A percentile compares a stretch with the other conserved stretches of the same genome.
Conservation (phyloP, 1,140 invertebrate species). For the Pantala flavescens region DNA sequence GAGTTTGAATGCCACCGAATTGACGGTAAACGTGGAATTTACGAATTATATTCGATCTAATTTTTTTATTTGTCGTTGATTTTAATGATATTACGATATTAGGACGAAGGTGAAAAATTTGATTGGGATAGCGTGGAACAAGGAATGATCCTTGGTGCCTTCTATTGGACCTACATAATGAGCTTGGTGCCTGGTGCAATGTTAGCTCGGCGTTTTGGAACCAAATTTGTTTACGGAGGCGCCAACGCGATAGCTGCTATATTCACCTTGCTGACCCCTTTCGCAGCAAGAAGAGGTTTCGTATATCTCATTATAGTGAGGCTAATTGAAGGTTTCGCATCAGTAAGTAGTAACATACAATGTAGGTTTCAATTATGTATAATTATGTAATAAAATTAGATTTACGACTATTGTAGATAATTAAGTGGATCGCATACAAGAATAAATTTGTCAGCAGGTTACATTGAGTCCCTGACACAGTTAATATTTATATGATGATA, state of each 20-base stretch:
- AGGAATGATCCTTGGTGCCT: slow-evolving; percentile 27
- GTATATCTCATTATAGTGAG: slow-evolving; percentile 33
- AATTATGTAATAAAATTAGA: too few species aligned
- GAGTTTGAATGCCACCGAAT: too few species aligned
- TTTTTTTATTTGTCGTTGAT: too few species aligned
- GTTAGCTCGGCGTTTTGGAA: slow-evolving; percentile 32
- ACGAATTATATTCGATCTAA: too few species aligned
- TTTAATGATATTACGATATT: too few species aligned
- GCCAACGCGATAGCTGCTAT: slow-evolving; percentile 36
- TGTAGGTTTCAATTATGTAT: too few species aligned
- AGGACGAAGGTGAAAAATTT: slow-evolving; percentile 22
- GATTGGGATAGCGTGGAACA: slow-evolving; percentile 25
- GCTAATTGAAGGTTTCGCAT: slow-evolving; percentile 39
- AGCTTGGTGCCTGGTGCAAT: slow-evolving; percentile 28
- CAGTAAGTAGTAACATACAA: slow-evolving; percentile 15
- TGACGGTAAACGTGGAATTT: too few species aligned
- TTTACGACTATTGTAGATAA: too few species aligned
- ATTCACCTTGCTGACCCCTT: slow-evolving; percentile 33
- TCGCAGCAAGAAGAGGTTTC: slow-evolving; percentile 22
- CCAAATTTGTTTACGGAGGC: slow-evolving; percentile 35
- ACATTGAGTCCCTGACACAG: too few species aligned
- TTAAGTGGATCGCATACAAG: too few species aligned
- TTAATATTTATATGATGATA: too few species aligned
- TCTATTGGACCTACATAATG: slow-evolving; percentile 28
- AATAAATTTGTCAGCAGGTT: too few species aligned